Evolutionary conservation across 2,113 vertebrate genomes (phyloP), one percentile per base, ranked within the genome.

Genomic region (Peromyscus californicus): DNA sequence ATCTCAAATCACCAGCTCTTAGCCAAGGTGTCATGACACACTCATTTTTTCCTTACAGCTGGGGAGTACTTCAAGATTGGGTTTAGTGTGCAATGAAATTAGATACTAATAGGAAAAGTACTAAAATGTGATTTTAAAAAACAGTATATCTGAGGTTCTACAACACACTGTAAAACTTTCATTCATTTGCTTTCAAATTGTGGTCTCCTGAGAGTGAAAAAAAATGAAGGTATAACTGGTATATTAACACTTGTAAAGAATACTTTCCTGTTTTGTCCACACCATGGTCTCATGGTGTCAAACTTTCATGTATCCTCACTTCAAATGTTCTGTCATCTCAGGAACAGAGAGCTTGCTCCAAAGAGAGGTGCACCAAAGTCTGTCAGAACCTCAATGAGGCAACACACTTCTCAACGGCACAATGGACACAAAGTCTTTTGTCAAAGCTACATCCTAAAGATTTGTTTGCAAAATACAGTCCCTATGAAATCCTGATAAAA

Each of bases 121-220:
- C 39, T 79, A 65, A 93, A 94, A 92, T 88, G 3, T 29, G 36
- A 65, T 70, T 95, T 93, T 86, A 97, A 39, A 91, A 95, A 93
- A 83, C 17, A 83, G 36, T 51, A 26, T 90, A 51, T 92, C 84
- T 94, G 86, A 95, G 19, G 42, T 15, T 84, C 24, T 95, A 75
- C 48, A 63, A 70, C 89, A 13, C 92, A 86, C 39, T 94, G 39
- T 84, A 85, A 54, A 54, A 95, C 31, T 80, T 94, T 65, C 39
- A 75, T 54, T 92, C 19, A 85, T 95, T 96, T 89, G 42, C 67
- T 97, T 98, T 82, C 84, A 92, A 83, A 82, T 90, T 84, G 91
- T 45, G 3, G 19, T 90, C 48, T 96, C 72, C 48, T 45, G 2
- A 70, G 51, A 90, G 3, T 36, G 33, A 51, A 51, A 51, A 51